Base-by-base conservation (phyloP, 2,797 vertebrate genomes). In the Spinus olivaceus region DNA sequence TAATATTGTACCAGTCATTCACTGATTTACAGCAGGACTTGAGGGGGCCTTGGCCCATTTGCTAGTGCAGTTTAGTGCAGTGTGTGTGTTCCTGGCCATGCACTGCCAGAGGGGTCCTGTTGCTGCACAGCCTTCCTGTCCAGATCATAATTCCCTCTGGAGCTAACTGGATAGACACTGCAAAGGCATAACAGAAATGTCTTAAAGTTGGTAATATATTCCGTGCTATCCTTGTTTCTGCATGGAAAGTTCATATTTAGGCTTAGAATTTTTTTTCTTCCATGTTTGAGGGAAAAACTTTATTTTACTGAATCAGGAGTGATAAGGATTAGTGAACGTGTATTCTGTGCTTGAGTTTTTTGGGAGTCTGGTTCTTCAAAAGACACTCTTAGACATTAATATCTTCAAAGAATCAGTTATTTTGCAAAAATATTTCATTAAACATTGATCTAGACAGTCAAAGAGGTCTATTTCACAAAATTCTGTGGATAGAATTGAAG, bases 21-120 rank as follows among this genome's bases (percentile, higher is more conserved):
- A 32, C 27, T 85, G 92, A 85, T 85, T 77, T 93, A 60, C 64
- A 53, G 32, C 56, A 32, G 24, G 46, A 67, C 10, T 21, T 67
- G 63, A 70, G 78, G 21, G 21, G 50, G 21, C 41, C 83, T 81
- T 81, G 50, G 67, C 60, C 51, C 2, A 0, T 80, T 82, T 22
- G 14, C 24, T 20, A 1, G 21, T 49, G 23, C 0, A 0, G 33
- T 47, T 82, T 41, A 44, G 71, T 3, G 23, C 24, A 27, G 32
- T 2, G 6, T 65, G 24, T 2, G 0, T 39, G 21, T 91, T 91
- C 42, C 44, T 70, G 56, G 60, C 65, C 39, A 10, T 17, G 65
- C 33, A 16, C 46, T 67, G 76, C 33, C 84, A 53, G 50, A 65
- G 54, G 21, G 39, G 5, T 25, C 30, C 49, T 73, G 39, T 23